Percentiles rank a stretch among this genome's conserved stretches.
phyloP scores from a whole-genome alignment of 2,113 vertebrate species.

The Xenopus laevis region DNA sequence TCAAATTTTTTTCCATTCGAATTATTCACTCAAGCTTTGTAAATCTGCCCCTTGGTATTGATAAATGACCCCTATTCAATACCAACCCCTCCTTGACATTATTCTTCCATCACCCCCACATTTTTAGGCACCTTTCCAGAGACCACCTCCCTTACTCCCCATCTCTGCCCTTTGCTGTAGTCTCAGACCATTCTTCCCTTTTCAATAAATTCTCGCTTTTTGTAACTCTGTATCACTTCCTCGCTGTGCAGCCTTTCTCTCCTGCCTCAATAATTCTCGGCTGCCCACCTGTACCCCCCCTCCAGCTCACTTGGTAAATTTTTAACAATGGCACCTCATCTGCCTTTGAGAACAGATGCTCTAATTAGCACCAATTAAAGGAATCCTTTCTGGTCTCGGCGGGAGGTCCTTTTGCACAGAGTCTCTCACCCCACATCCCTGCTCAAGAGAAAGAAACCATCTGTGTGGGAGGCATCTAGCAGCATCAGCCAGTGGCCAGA shows the following conservation, averaged over 20 bases:
- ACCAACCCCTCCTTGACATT: too few species aligned
- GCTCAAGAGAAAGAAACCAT: slow-evolving; percentile 16
- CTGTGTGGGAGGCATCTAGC: slow-evolving; percentile 27
- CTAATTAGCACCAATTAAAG: slow-evolving; percentile 69
- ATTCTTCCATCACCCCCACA: too few species aligned
- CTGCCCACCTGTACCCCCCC: background rate
- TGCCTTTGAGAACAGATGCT: slow-evolving; percentile 59
- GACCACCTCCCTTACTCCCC: background rate
- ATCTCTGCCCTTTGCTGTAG: background rate
- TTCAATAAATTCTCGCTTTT: background rate
- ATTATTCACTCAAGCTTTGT: too few species aligned
- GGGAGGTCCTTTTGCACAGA: slow-evolving; percentile 51
- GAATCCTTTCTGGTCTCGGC: slow-evolving; percentile 49
- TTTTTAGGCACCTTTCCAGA: too few species aligned
- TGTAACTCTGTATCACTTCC: background rate
- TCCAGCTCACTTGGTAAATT: slow-evolving; percentile 49
- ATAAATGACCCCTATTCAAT: too few species aligned
- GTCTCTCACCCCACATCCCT: background rate
- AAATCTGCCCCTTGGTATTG: too few species aligned
- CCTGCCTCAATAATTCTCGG: background rate
- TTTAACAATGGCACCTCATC: slow-evolving; percentile 60
- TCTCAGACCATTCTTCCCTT: background rate
- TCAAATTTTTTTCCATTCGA: too few species aligned
- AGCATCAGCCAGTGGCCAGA: slow-evolving; percentile 8
- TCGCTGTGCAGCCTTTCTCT: background rate